phyloP scores from a whole-genome alignment of 2,113 vertebrate species.

The Dendrocopos noguchii region DNA sequence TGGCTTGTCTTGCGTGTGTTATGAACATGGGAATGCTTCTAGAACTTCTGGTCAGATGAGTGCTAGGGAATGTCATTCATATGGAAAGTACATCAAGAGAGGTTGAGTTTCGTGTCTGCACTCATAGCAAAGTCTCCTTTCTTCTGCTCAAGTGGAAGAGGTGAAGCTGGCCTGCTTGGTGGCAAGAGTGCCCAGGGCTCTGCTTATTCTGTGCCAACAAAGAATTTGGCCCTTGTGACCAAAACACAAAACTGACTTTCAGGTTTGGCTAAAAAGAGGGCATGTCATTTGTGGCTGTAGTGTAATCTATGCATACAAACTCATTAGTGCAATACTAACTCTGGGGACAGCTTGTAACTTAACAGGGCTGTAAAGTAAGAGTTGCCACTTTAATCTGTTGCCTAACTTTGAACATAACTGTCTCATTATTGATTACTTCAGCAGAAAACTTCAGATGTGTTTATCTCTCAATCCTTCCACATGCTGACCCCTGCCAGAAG shows the following conservation, averaged over 20 bases:
- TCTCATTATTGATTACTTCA: background rate
- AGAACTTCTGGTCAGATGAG: background rate
- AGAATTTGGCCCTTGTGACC: background rate
- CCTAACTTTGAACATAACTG: background rate
- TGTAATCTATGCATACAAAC: background rate
- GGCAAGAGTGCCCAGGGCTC: fast-evolving
- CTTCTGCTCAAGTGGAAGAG: background rate
- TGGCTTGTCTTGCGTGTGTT: background rate
- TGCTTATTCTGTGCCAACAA: background rate
- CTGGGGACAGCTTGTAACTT: background rate
- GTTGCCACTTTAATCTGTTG: background rate
- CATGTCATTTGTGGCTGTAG: background rate
- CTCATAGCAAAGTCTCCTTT: background rate
- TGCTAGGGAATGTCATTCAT: background rate
- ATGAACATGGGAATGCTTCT: background rate
- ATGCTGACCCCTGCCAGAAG: background rate
- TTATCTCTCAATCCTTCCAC: background rate
- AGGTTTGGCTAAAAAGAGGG: background rate
- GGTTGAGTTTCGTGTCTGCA: background rate
- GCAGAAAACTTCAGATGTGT: background rate
- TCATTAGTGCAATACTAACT: fast-evolving
- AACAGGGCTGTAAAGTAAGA: background rate
- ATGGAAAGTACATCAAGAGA: background rate
- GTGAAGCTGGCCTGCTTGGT: fast-evolving
- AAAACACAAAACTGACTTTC: background rate